Base-by-base conservation (phyloP, 2,113 vertebrate species). In the Ictalurus furcatus region DNA sequence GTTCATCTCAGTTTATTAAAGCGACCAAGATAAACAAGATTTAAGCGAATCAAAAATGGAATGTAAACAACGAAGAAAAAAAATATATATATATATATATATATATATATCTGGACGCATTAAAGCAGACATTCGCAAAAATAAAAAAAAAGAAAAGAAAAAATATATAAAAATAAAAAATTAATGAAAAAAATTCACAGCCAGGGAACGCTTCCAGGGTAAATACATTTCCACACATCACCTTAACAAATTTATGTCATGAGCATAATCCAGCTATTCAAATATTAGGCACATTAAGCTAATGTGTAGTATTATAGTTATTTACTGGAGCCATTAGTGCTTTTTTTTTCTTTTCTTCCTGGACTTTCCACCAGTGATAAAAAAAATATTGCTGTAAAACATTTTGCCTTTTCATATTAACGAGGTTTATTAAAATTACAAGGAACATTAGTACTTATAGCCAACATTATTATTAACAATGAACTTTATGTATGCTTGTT, bases 271-370 rank as follows among this genome's bases (percentile, higher is more conserved):
- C n/a, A 81, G 28, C 78, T 81, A 30, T 56, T 81, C 28, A 81
- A 30, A 81, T 81, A 81, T 81, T 56, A 81, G 52, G 52, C 52
- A 56, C 52, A 81, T 81, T 81, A 81, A 19, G 52, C 17, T 19
- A 83, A 59, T 59, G 80, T 34, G n/a, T 58, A 34, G 11, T 12
- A 34, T 82, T 82, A 37, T 8, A 44, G 34, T 63, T 84, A 84
- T 84, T 84, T 84, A 84, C 63, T 84, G 58, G 34, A 40, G 58
- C 58, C 81, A 84, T 84, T 84, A 84, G 23, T 7, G 56, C n/a
- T 21, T 17, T 56, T 81, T 54, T 48, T 73, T 3, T 34, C 4
- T 25, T 52, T 78, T 71, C 4, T 52, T 17, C 58, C 23, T 28
- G 58, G 37, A 84, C 58, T 44, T 44, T 63, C 34, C 58, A 63